These are phyloP conservation scores for Dicyrtomina minuta DNA, from an alignment of 2,888 invertebrate species.

Conservation along the genomic window DNA sequence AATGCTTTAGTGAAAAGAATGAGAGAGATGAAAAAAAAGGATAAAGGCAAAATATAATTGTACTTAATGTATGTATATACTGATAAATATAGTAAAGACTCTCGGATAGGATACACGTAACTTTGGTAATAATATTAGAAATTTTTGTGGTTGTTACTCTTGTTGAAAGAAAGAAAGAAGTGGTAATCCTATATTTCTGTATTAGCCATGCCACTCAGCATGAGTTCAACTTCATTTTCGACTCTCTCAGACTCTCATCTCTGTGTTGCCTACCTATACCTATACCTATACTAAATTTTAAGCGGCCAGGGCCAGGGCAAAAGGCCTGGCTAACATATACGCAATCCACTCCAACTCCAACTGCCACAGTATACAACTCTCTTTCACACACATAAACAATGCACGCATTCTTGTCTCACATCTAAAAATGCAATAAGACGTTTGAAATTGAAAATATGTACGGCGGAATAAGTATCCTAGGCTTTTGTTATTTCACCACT, in stretches of 20 bases:
- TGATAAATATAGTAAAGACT: no score
- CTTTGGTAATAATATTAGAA: no score
- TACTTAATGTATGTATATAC: no score
- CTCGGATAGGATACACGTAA: no score
- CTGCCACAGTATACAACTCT: neutral
- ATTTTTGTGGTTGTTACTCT: no score
- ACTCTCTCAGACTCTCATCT: neutral
- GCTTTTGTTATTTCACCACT: no score
- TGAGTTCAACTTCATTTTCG: constrained; percentile 30
- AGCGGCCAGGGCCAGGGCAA: no score
- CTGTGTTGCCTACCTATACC: neutral
- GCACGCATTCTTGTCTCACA: neutral
- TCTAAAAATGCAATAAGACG: neutral
- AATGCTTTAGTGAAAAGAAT: neutral
- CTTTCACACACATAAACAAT: neutral
- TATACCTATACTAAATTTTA: neutral
- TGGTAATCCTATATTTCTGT: constrained; percentile 40
- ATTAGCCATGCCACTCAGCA: constrained; percentile 39
- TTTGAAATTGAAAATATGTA: no score
- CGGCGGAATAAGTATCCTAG: no score
- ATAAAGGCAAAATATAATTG: neutral
- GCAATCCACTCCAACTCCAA: no score
- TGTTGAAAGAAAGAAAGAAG: neutral
- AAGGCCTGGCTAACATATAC: neutral
- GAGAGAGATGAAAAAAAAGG: neutral